phyloP scores from a whole-genome alignment of 2,113 vertebrate species.

The Carassius auratus region DNA sequence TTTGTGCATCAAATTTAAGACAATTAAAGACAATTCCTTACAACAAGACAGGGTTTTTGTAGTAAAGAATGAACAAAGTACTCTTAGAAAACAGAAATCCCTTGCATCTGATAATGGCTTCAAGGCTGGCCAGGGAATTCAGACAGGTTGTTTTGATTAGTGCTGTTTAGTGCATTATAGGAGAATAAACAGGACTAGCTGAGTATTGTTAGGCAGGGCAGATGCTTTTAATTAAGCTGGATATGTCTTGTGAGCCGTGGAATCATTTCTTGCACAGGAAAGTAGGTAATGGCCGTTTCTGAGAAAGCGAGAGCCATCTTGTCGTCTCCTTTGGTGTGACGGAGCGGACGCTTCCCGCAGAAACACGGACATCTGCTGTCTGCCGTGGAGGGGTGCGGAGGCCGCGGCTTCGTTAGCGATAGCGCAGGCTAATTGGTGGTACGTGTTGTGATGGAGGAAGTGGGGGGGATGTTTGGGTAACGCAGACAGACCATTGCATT shows the following conservation, averaged over 20 bases:
- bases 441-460: conserved; percentile 35
- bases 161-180: conserved; percentile 53
- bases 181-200: conserved; percentile 65
- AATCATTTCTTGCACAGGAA: conserved; percentile 68
- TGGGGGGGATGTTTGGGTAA: conserved; percentile 62
- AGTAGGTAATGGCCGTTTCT: conserved; percentile 58
- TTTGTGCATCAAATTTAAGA: background rate
- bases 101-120: conserved; percentile 23
- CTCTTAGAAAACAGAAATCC: background rate
- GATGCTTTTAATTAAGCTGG: conserved; percentile 74
- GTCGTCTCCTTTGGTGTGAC: conserved; percentile 24
- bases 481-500: conserved; percentile 74
- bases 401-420: conserved; percentile 37
- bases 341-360: conserved; percentile 68
- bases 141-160: conserved; percentile 74
- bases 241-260: conserved; percentile 65
- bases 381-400: conserved; percentile 58
- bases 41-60: background rate
- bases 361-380: conserved; percentile 79
- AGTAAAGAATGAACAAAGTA: background rate
- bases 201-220: conserved; percentile 62
- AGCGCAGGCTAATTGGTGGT: conserved; percentile 42
- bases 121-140: conserved; percentile 22
- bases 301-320: conserved; percentile 48
- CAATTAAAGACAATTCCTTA: background rate